Evolutionary conservation across 2,113 vertebrate genomes (phyloP).

Genomic region (Ariopsis seemanni): DNA sequence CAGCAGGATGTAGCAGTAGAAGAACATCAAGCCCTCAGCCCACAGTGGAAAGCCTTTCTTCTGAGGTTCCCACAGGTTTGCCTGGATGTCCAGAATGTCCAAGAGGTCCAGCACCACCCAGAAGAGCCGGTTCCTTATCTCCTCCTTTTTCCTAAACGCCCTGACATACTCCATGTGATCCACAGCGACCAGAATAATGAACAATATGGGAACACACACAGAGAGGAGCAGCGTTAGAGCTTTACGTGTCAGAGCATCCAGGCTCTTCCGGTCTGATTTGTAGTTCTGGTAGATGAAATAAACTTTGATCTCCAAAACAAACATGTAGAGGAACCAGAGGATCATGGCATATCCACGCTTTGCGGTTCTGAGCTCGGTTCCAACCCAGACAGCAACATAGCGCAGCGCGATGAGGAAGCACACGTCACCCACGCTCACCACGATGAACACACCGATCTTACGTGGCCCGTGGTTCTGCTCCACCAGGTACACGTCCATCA

Average conservation of each 20-base stretch:
- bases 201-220: conserved; percentile 72
- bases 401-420: conserved; percentile 77
- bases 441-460: conserved; percentile 78
- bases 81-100: conserved; percentile 78
- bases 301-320: conserved; percentile 80
- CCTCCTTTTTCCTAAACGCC: conserved; percentile 77
- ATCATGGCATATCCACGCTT: conserved; percentile 81
- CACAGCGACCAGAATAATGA: conserved; percentile 73
- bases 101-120: conserved; percentile 80
- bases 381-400: conserved; percentile 77
- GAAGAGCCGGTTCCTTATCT: conserved; percentile 77
- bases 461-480: conserved; percentile 78
- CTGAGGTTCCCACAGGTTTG: conserved; percentile 80
- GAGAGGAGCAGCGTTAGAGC: conserved; percentile 75
- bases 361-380: conserved; percentile 75
- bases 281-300: conserved; percentile 82
- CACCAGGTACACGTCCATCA: conserved; percentile 78
- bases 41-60: conserved; percentile 77
- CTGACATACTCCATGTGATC: conserved; percentile 80
- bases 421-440: conserved; percentile 79
- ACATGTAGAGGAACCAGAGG: conserved; percentile 81
- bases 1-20: conserved; percentile 80
- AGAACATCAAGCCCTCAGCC: conserved; percentile 80
- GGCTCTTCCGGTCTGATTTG: conserved; percentile 76
- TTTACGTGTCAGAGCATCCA: conserved; percentile 74